Evolutionary conservation across 2,888 invertebrate species (phyloP).

Genomic region (Caenorhabditis sp.): DNA sequence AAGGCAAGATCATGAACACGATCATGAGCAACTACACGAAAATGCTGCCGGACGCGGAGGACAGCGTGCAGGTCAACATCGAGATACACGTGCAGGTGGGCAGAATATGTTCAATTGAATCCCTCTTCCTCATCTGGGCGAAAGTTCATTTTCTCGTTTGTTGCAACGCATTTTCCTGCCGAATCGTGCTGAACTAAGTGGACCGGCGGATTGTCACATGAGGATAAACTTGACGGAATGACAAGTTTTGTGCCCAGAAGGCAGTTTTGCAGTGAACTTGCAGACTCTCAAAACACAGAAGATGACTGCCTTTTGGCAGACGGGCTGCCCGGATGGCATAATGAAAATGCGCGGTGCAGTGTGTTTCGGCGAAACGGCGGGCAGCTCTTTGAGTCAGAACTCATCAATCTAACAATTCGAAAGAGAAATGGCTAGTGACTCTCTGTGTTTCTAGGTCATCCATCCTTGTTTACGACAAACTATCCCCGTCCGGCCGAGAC

Average conservation of each 20-base stretch:
- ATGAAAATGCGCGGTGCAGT: conserved; percentile 55
- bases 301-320: conserved; percentile 28
- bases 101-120: background rate
- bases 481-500: conserved; percentile 21
- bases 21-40: conserved; percentile 82
- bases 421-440: too few species aligned
- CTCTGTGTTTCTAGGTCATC: conserved; percentile 45
- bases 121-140: too few species aligned
- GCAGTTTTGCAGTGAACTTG: conserved; percentile 54
- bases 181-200: conserved; percentile 38
- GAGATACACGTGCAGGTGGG: conserved; percentile 81
- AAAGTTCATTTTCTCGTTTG: conserved; percentile 5
- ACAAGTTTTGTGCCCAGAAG: conserved; percentile 56
- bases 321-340: conserved; percentile 21
- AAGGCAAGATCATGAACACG: conserved; percentile 78
- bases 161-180: too few species aligned
- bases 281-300: conserved; percentile 52
- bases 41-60: conserved; percentile 82
- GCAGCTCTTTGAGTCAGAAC: conserved; percentile 18
- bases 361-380: conserved; percentile 19
- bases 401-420: conserved; percentile 48
- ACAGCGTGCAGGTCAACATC: conserved; percentile 78
- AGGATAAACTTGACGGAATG: conserved; percentile 59
- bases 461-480: conserved; percentile 49
- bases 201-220: conserved; percentile 46